Evolutionary conservation across 2,888 invertebrate genomes (phyloP).

Genomic region (Nycteola revayana): DNA sequence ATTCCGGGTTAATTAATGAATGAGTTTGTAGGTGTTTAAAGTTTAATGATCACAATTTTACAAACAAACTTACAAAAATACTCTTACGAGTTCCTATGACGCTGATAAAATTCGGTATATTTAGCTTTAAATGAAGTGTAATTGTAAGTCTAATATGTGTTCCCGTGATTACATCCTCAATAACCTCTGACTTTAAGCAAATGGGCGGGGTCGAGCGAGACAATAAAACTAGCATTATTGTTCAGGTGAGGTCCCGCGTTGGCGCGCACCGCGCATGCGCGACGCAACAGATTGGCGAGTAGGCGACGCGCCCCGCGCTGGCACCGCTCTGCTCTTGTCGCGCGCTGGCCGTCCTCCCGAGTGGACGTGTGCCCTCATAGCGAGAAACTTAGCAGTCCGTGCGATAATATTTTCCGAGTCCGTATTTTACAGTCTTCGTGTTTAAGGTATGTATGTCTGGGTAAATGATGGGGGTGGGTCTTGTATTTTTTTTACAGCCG

Average conservation of each 20-base stretch:
- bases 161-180: too few relatives aligned
- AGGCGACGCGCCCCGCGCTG: slow-evolving; percentile 31
- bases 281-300: slow-evolving; percentile 57
- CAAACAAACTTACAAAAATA: too few relatives aligned
- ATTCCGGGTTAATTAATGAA: too few relatives aligned
- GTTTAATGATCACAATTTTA: too few relatives aligned
- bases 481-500: neutral
- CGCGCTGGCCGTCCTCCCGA: slow-evolving; percentile 31
- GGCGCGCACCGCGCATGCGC: slow-evolving; percentile 46
- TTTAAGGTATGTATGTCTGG: slow-evolving; percentile 23
- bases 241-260: slow-evolving; percentile 27
- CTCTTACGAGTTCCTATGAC: too few relatives aligned
- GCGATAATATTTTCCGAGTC: slow-evolving; percentile 22
- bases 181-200: slow-evolving; percentile 18
- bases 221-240: slow-evolving; percentile 21
- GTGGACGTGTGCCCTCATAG: slow-evolving; percentile 34
- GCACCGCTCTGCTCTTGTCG: slow-evolving; percentile 37
- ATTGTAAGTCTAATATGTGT: too few relatives aligned
- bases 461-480: neutral
- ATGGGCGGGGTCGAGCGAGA: slow-evolving; percentile 27
- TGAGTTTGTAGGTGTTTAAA: too few relatives aligned
- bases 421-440: slow-evolving; percentile 22
- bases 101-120: too few relatives aligned
- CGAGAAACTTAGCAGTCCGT: slow-evolving; percentile 22
- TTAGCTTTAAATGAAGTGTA: too few relatives aligned